Base-by-base conservation (phyloP, 2,797 vertebrate species). In the Enteromius treurensis region DNA sequence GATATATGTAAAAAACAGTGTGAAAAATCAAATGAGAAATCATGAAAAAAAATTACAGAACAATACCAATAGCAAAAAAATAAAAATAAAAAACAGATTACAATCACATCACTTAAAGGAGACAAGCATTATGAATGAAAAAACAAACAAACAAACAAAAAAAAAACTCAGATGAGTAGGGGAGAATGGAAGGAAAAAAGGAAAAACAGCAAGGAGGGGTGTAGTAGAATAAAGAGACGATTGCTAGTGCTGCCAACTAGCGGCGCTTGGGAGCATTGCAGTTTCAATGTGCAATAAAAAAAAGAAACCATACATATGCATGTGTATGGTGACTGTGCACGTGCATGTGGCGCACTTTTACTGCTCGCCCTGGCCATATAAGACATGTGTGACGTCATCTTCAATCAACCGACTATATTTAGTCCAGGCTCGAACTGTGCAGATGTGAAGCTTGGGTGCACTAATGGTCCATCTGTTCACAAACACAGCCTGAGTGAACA, bases 401-500 rank as follows among this genome's bases (percentile, higher is more conserved):
- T 83, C 26, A 83, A 37, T 62, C 26, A 42, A 64, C 32, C 53
- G 51, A 45, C 76, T 86, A 84, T 84, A 47, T 83, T 68, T 85
- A 80, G 70, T 58, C 17, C 45, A 23, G 11, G 58, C 64, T 62
- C 45, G 55, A 62, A 34, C 23, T 79, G 42, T 79, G 81, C 60
- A 79, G 77, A 71, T 82, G 64, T 76, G 37, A 82, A 70, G 77
- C 82, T 60, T 53, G 67, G 79, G 79, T 47, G 47, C 58, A 75
- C 65, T 83, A 79, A 88, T 88, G 73, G 85, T 68, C 80, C 79
- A 77, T 83, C 80, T 86, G 71, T 42, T 84, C 64, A 29, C 29
- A 65, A 65, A 60, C 40, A 81, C 29, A 70, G 78, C 32, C 37
- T 15, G 58, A 23, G 37, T 29, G 47, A 77, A 32, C 32, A 65